Base-by-base conservation (phyloP, 1,140 invertebrate species). In the Fopius arisanus region DNA sequence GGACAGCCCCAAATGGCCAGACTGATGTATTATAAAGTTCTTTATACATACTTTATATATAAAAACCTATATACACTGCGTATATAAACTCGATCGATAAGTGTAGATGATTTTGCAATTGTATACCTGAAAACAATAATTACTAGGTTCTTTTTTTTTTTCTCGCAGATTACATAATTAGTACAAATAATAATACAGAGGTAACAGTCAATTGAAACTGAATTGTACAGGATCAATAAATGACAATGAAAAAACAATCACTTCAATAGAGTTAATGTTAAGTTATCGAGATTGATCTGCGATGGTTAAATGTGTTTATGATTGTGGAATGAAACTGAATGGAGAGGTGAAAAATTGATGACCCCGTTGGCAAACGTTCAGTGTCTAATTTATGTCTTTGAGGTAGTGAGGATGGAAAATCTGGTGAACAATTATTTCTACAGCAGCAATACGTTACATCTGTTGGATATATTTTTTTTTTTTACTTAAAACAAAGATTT, bases 1-100 rank as follows among this genome's bases (percentile, higher is more conserved):
- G 77, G 82, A 81, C 81, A 83, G 67, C 68, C 33, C 29, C 59
- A 54, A 67, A 51, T 79, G 81, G 81, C 82, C 84, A 81, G 85
- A 86, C 85, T 86, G 84, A 86, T 86, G 84, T 85, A 86, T 83
- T 82, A 86, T 86, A 86, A 74, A 81, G 81, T 79, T 84, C 84
- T 67, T 65, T 54, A 67, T 14, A 72, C 19, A 65, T 29, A 43
- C 21, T 40, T 54, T 54, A 54, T 54, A 54, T 54, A 54, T 54
- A 54, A 54, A 59, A 59, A 26, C 9, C 10, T 59, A 59, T 85
- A 85, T 81, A 84, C 79, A 81, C 82, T 81, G 78, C 80, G 54
- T 79, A 78, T 78, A 80, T 78, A 82, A 82, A 74, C 37, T 29
- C 59, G 48, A 80, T 74, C 81, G 72, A 80, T 79, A 77, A 80